phyloP scores from a whole-genome alignment of 2,113 vertebrate species.

The Leptodactylus fuscus region DNA sequence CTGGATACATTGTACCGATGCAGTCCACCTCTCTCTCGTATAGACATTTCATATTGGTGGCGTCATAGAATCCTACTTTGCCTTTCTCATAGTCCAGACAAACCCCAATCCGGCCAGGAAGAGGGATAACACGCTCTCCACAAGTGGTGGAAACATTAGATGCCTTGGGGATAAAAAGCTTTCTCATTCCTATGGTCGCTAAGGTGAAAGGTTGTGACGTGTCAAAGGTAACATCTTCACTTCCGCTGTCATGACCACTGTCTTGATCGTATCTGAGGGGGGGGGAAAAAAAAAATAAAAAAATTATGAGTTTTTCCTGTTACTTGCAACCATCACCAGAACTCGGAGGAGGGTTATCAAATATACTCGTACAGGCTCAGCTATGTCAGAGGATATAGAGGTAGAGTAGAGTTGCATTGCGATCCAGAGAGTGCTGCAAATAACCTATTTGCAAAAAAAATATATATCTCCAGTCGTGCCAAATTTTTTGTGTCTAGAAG shows the following conservation, averaged over 20 bases:
- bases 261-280: conserved; percentile 89
- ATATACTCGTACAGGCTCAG: too few relatives aligned
- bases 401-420: too few relatives aligned
- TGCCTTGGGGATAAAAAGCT: conserved; percentile 88
- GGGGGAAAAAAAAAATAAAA: neutral
- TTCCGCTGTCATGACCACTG: conserved; percentile 96
- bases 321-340: too few relatives aligned
- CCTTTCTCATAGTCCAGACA: conserved; percentile 90
- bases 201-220: conserved; percentile 89
- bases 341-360: too few relatives aligned
- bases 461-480: too few relatives aligned
- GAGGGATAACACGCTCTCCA: conserved; percentile 81
- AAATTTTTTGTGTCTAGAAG: too few relatives aligned
- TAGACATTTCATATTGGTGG: conserved; percentile 88
- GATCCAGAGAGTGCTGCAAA: too few relatives aligned
- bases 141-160: conserved; percentile 75
- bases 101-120: conserved; percentile 87
- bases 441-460: too few relatives aligned
- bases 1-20: conserved; percentile 91
- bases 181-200: conserved; percentile 93
- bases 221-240: conserved; percentile 90
- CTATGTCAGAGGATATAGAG: too few relatives aligned
- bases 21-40: conserved; percentile 93
- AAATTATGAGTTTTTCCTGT: neutral
- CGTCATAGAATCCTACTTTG: conserved; percentile 88